phyloP scores from a whole-genome alignment of 2,888 invertebrate species.

The Branchinecta sandiegonensis region DNA sequence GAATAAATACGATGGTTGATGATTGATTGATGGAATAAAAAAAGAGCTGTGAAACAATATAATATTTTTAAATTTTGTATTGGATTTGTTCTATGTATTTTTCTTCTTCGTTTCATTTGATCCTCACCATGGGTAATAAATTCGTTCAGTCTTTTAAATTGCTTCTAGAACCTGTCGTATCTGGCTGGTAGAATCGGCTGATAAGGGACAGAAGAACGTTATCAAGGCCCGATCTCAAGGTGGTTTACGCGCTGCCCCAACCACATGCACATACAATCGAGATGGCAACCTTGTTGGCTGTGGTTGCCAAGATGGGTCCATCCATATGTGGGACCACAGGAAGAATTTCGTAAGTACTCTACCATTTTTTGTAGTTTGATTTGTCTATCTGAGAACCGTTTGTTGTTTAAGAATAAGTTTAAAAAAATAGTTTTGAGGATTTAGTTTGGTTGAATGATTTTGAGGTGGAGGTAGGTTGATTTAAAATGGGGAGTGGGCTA shows the following conservation, averaged over 20 bases:
- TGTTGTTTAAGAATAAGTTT: too few relatives aligned
- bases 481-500: too few relatives aligned
- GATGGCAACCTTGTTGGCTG: conserved; percentile 78
- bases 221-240: conserved; percentile 76
- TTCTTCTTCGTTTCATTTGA: not conserved
- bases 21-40: too few relatives aligned
- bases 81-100: not conserved
- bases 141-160: not conserved
- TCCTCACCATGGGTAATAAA: not conserved
- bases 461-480: too few relatives aligned
- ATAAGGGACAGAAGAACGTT: conserved; percentile 56
- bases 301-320: conserved; percentile 84
- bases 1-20: too few relatives aligned
- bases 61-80: conserved; percentile 1
- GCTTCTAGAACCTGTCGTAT: conserved; percentile 56
- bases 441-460: too few relatives aligned
- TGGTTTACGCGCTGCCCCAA: conserved; percentile 71
- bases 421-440: too few relatives aligned
- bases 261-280: conserved; percentile 62
- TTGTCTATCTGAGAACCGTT: too few relatives aligned
- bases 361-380: too few relatives aligned
- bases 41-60: not conserved
- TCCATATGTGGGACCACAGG: conserved; percentile 94
- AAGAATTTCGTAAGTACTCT: conserved; percentile 52
- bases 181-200: conserved; percentile 67